phyloP scores from a whole-genome alignment of 35 echinoderm and acorn worm genomes.

The Ophioderma brevispina region DNA sequence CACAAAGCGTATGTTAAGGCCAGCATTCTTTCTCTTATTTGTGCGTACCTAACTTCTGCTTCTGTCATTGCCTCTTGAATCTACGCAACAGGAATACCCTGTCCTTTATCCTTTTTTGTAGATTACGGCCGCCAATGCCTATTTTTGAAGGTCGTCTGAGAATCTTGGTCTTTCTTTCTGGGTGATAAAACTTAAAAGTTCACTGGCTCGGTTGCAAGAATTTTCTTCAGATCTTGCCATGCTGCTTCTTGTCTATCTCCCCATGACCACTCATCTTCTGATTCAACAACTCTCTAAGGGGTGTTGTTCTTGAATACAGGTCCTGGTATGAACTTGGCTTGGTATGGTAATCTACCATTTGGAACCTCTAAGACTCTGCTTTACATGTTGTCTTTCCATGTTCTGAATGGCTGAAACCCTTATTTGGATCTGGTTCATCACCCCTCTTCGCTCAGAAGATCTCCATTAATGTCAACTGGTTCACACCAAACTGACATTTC shows the following conservation, averaged over 20 bases:
- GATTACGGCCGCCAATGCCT: slow-evolving; percentile 49
- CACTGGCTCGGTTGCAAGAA: slow-evolving; percentile 1
- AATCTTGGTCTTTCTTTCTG: slow-evolving; percentile 30
- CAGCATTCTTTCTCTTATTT: slow-evolving; percentile 50
- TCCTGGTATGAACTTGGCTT: slow-evolving; percentile 73
- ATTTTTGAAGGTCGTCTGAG: slow-evolving; percentile 19
- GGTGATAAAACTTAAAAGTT: slow-evolving; percentile 61
- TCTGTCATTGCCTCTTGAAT: slow-evolving; percentile 43
- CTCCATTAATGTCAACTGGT: slow-evolving; percentile 1
- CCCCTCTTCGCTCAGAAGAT: no score
- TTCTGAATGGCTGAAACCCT: slow-evolving; percentile 29
- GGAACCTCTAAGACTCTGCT: slow-evolving; percentile 56
- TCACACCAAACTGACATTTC: slow-evolving; percentile 40
- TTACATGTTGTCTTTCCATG: not conserved
- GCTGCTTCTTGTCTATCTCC: slow-evolving; percentile 28
- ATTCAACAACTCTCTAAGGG: slow-evolving; percentile 53
- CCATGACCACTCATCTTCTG: slow-evolving; percentile 68
- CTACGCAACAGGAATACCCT: slow-evolving; percentile 48
- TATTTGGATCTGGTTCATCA: slow-evolving; percentile 17
- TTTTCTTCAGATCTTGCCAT: slow-evolving; percentile 31
- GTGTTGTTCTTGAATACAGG: slow-evolving; percentile 39
- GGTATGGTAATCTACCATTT: slow-evolving; percentile 56
- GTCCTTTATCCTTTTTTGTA: slow-evolving; percentile 44
- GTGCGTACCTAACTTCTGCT: slow-evolving; percentile 34
- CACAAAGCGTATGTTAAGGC: slow-evolving; percentile 51